phyloP scores from a whole-genome alignment of 2,888 invertebrate species.

The Campaea margaritaria region DNA sequence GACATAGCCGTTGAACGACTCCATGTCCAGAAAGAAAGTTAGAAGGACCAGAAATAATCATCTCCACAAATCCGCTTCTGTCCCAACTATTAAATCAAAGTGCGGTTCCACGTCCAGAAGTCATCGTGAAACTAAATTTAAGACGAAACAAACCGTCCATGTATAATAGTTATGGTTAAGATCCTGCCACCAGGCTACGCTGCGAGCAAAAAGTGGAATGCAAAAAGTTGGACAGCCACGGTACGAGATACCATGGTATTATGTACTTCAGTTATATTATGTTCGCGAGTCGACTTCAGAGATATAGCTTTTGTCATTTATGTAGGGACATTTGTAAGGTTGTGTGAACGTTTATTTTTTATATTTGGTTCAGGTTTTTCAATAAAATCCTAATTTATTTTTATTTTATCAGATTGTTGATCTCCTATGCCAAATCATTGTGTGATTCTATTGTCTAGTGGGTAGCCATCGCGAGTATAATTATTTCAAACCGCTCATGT shows the following conservation, averaged over 20 bases:
- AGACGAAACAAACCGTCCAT: constrained; percentile 74
- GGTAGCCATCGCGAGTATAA: too few species aligned
- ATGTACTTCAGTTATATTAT: not conserved
- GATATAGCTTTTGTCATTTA: not conserved
- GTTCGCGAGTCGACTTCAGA: not conserved
- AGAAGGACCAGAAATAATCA: too few species aligned
- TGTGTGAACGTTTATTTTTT: not conserved
- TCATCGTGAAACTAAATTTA: constrained; percentile 73
- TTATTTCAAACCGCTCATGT: too few species aligned
- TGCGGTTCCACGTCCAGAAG: constrained; percentile 46
- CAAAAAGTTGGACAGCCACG: constrained; percentile 54
- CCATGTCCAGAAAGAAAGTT: too few species aligned
- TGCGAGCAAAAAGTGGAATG: constrained; percentile 53
- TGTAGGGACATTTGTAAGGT: not conserved
- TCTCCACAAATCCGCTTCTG: constrained; percentile 24
- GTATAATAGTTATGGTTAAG: constrained; percentile 77
- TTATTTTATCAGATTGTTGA: too few species aligned
- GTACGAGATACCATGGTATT: constrained; percentile 25
- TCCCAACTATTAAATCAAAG: constrained; percentile 31
- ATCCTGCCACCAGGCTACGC: constrained; percentile 72
- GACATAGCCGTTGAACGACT: too few species aligned
- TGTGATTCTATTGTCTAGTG: too few species aligned
- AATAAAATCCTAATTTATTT: too few species aligned
- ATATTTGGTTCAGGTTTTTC: too few species aligned
- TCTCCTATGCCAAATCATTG: too few species aligned